A percentile compares a stretch with the other conserved stretches of the same genome.
These are phyloP conservation scores for Zenarchopterus dispar DNA, from an alignment of 2,797 vertebrate genomes.

Conservation along the genomic window DNA sequence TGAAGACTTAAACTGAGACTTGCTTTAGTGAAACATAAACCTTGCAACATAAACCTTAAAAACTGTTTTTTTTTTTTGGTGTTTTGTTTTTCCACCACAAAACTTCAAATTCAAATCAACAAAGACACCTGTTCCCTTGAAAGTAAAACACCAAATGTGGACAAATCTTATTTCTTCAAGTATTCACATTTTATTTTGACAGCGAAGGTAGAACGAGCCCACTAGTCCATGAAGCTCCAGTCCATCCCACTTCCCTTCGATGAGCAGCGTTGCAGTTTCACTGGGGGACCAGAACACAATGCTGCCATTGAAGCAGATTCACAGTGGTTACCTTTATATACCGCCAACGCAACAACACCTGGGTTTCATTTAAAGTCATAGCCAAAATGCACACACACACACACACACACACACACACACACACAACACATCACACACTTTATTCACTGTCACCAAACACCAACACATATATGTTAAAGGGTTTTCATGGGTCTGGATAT, in stretches of 20 bases:
- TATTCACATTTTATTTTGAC: constrained; percentile 46
- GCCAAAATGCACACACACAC: constrained; percentile 4
- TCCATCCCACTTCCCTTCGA: constrained; percentile 48
- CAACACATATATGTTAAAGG: not conserved
- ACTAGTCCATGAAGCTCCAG: constrained; percentile 32
- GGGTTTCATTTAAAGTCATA: constrained; percentile 51
- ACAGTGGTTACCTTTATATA: constrained; percentile 77
- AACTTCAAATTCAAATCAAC: not conserved
- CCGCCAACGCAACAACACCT: constrained; percentile 54
- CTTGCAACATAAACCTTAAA: too few species aligned
- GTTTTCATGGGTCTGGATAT: not conserved
- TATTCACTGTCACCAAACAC: constrained; percentile 19
- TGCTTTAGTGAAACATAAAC: not conserved
- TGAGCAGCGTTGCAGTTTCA: constrained; percentile 36
- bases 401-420: not conserved
- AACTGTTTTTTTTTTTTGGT: too few species aligned
- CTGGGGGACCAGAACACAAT: constrained; percentile 64
- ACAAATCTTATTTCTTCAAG: not conserved
- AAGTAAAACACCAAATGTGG: not conserved
- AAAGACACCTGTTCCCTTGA: not conserved
- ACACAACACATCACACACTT: not conserved
- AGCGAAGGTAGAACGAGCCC: constrained; percentile 34
- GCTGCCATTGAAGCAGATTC: constrained; percentile 62
- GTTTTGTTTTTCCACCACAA: too few species aligned
- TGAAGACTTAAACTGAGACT: not conserved